Base-by-base conservation (phyloP, 2,113 vertebrate genomes). In the Talpa occidentalis region DNA sequence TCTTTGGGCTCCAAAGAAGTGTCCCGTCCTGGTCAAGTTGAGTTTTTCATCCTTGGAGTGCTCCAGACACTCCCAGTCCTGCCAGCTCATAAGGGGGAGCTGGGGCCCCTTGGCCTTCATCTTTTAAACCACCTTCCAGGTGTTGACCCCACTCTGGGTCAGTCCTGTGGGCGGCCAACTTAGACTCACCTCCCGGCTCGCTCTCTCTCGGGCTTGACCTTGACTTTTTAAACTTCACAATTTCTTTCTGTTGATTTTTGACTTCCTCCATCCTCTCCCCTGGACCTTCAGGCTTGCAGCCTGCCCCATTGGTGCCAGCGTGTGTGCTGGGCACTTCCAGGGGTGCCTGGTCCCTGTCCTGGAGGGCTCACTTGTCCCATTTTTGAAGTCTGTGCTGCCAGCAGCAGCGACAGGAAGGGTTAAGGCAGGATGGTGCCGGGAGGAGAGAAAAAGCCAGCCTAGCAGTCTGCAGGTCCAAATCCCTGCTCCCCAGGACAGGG, bases 121-220 rank as follows among this genome's bases (percentile, higher is more conserved):
- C n/a, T 12, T 40, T 49, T 56, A 22, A 37, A 8, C 17, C 42
- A 2, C 47, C 7, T 1, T 24, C 62, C 26, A 74, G 8, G 12
- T 1, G 3, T 17, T 0, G 1, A 3, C 11, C 64, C 40, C 4
- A 9, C 15, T 0, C 42, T 35, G 12, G 28, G 35, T 28, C 16
- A 0, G 14, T 9, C 30, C 11, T 35, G 37, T 15, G 0, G 2
- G 3, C 24, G 56, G 44, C 0, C 37, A 56, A 7, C 32, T 78
- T 37, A 40, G 28, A 44, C 73, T 16, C 16, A 37, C 60, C 9
- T 49, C 30, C n/a, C 1, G 4, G 16, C 10, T 35, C 49, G n/a
- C n/a, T 54, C 47, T 30, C 47, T 26, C 69, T 47, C 4, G 37
- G 73, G 12, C n/a, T 28, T 4, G 8, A 28, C 21, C 9, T 42